Percentiles rank a stretch among this genome's conserved stretches.
Evolutionary conservation across 2,113 vertebrate species (phyloP).

Genomic region (Nymphicus hollandicus): DNA sequence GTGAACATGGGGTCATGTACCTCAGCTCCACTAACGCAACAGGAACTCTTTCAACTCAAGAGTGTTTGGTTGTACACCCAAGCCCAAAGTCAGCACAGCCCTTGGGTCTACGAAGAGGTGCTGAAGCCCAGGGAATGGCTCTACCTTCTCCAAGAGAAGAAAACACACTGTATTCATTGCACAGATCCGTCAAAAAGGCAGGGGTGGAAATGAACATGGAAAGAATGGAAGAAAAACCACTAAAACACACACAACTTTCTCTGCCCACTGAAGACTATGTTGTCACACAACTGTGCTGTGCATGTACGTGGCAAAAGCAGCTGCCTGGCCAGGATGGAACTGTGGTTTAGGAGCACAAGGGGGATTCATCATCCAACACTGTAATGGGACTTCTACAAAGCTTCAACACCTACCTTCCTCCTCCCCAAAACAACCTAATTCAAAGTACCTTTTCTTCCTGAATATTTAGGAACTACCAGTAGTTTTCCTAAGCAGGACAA

Average conservation of each 20-base stretch:
- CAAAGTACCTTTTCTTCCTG: not conserved
- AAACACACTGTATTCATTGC: rapidly evolving
- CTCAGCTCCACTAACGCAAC: rapidly evolving
- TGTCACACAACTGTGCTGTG: not conserved
- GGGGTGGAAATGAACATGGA: too few relatives aligned
- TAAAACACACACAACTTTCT: rapidly evolving
- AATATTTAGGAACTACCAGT: not conserved
- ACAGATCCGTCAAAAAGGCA: not conserved
- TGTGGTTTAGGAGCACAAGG: not conserved
- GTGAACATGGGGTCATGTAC: rapidly evolving
- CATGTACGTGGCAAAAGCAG: rapidly evolving
- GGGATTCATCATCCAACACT: not conserved
- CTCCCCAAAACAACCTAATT: not conserved
- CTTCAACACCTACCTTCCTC: not conserved
- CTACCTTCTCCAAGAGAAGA: not conserved
- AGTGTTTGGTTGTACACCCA: rapidly evolving
- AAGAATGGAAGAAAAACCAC: not conserved
- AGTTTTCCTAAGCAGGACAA: not conserved
- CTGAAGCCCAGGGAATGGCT: not conserved
- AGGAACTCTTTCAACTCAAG: not conserved
- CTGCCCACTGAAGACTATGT: rapidly evolving
- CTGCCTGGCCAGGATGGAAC: not conserved
- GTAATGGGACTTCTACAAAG: not conserved
- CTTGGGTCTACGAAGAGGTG: rapidly evolving
- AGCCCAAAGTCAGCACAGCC: not conserved